Conservation (phyloP, 1,140 invertebrate species). For the Pseudomyrmex flavicornis region DNA sequence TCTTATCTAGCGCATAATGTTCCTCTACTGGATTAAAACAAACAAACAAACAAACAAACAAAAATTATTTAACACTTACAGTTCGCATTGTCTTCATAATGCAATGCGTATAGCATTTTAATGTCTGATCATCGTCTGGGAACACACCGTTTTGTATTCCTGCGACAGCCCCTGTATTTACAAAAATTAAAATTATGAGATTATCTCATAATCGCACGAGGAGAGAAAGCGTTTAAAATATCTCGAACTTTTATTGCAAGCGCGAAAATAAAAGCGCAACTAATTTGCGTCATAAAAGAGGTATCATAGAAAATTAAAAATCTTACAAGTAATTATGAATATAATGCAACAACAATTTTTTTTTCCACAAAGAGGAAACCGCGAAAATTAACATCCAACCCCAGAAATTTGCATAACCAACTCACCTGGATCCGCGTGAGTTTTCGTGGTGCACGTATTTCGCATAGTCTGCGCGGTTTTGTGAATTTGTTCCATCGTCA, state of each 20-base stretch:
- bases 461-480: constrained; percentile 62
- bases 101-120: constrained; percentile 70
- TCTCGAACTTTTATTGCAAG: no score
- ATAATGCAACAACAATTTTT: no score
- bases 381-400: no score
- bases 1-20: neutral
- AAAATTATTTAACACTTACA: constrained; percentile 53
- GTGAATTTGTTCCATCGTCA: constrained; percentile 68
- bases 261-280: no score
- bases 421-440: constrained; percentile 59
- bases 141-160: constrained; percentile 61
- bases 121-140: constrained; percentile 48
- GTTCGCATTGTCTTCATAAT: constrained; percentile 68
- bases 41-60: no score
- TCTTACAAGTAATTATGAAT: no score
- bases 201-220: no score
- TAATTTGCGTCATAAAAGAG: no score
- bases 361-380: no score
- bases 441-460: constrained; percentile 63
- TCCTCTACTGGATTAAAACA: neutral
- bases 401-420: neutral
- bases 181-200: neutral
- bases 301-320: no score
- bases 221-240: no score
- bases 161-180: constrained; percentile 19